Base-by-base conservation (phyloP, 1,140 invertebrate genomes). In the Drosophila rhopaloa region DNA sequence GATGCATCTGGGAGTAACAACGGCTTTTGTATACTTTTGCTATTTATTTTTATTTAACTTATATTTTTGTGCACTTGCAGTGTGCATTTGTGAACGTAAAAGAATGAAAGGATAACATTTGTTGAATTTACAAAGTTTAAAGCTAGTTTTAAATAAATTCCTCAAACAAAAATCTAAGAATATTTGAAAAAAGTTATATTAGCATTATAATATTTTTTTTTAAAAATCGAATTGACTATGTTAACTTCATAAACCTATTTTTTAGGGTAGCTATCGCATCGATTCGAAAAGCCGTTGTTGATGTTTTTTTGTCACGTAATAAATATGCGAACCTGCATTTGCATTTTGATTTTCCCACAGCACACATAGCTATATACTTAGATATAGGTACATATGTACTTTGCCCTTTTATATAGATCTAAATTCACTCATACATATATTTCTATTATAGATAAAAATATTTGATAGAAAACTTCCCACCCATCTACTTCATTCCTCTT, bases 301-400 rank as follows among this genome's bases (percentile, higher is more conserved):
- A 1, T n/a, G 11, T 37, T 3, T 14, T 14, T 38, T 24, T 14
- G 19, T n/a, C 51, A 74, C 79, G 76, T 67, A 72, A 89, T 75
- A 89, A 89, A 78, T 81, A 84, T 84, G 84, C 74, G 60, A 75
- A 63, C 60, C 78, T 89, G 80, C 73, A 83, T 88, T 88, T 83
- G 84, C 66, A 83, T 89, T 88, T 78, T 75, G 66, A 83, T 80
- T 76, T 77, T 61, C 38, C 29, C 43, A 51, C 38, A 32, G 10
- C 61, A 14, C 24, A 38, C 48, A 35, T 27, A 9, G 16, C 10
- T 27, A 1, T 7, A 37, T 29, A 47, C 14, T 16, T 29, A 4
- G 43, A 29, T 32, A 46, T 16, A 54, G 29, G 29, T 32, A 32
- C 8, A 32, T 32, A 8, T 7, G 32, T 24, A 24, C 24, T 24